phyloP scores from a whole-genome alignment of 1,140 invertebrate genomes.

The Caenorhabditis inopinata region DNA sequence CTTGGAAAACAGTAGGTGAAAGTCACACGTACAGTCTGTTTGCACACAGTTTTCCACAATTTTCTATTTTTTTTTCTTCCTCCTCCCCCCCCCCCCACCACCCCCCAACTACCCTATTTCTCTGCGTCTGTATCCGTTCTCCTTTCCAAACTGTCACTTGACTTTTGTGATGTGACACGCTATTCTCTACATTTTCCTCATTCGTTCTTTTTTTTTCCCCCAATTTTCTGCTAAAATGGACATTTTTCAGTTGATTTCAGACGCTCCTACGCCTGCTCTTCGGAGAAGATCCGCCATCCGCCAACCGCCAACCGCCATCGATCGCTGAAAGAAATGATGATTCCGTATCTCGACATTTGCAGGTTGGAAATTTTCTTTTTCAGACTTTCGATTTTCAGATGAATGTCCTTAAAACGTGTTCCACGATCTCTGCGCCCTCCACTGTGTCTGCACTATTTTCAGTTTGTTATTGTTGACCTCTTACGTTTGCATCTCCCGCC shows the following conservation, averaged over 20 bases:
- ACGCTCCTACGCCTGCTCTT: not conserved
- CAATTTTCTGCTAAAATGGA: too few species aligned
- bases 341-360: constrained; percentile 6
- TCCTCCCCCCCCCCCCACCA: not conserved
- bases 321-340: not conserved
- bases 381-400: too few species aligned
- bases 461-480: too few species aligned
- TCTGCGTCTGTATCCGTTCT: constrained; percentile 3
- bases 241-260: not conserved
- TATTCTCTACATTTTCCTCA: not conserved
- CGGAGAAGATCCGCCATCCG: not conserved
- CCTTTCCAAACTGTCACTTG: not conserved
- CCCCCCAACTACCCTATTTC: not conserved
- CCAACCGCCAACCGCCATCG: too few species aligned
- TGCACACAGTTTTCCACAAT: too few species aligned
- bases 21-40: too few species aligned
- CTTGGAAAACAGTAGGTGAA: too few species aligned
- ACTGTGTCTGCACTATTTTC: too few species aligned
- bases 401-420: too few species aligned
- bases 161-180: constrained; percentile 31
- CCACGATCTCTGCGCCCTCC: too few species aligned
- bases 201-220: not conserved
- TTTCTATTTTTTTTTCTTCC: too few species aligned
- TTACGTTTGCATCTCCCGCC: not conserved
- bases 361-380: not conserved